Base-by-base conservation (phyloP, 2,113 vertebrate species). In the Ahaetulla prasina region DNA sequence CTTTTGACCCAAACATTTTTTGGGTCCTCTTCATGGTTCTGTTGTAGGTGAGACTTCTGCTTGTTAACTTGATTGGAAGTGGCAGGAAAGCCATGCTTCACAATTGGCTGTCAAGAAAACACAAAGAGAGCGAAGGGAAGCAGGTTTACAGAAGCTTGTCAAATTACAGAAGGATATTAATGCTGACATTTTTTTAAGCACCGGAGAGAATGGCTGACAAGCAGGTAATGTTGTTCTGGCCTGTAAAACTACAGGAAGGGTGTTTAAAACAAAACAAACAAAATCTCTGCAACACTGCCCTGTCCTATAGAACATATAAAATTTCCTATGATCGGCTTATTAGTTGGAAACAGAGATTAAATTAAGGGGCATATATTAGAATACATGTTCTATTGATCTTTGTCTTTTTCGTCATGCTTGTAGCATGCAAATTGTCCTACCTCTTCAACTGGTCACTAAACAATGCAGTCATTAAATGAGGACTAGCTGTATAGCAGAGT, bases 161-260 rank as follows among this genome's bases (percentile, higher is more conserved):
- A 92, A 94, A 94, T 18, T 27, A 90, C 89, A 89, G 3, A 89
- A 30, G 6, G 25, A 94, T 93, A 94, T 95, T 49, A 93, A 92
- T 91, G n/a, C 47, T 92, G 94, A 93, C 92, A 74, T 93, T 90
- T 93, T 93, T 93, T 95, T 93, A 90, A 94, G 93, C 84, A 85
- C 50, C 6, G 91, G 89, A 89, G 91, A 94, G 85, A 92, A 90
- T 35, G 47, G 53, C 63, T 93, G 95, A 93, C 89, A 89, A 52
- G 87, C 60, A 93, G 74, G 74, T 91, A 84, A 60, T 43, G 49
- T 87, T n/a, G 68, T 91, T 92, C 91, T 92, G 86, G 85, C 12
- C 68, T 85, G 86, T 49, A 87, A 89, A 93, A 92, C 68, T 92
- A 86, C 3, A 4, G 90, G 12, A 89, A 43, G 16, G 30, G 88